Evolutionary conservation across 1,140 invertebrate genomes (phyloP), one percentile per base, ranked within the genome.

Genomic region (Tyrophagus putrescentiae): DNA sequence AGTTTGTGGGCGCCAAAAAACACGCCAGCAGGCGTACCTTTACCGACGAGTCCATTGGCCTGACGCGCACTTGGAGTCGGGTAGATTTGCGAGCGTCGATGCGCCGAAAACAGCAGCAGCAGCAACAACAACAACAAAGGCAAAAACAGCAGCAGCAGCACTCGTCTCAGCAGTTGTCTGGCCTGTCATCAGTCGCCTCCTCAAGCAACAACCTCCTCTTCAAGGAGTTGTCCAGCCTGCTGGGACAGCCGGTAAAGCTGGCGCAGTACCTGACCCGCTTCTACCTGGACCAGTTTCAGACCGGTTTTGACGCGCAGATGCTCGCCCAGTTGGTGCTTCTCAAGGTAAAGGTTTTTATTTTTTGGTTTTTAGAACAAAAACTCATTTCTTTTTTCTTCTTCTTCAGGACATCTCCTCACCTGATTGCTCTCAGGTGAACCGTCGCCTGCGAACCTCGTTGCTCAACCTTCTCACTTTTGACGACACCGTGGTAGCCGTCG

Each of bases 171-270:
- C n/a, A n/a, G n/a, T n/a, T n/a, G n/a, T n/a, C n/a, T n/a, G n/a
- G n/a, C n/a, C n/a, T n/a, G n/a, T n/a, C n/a, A n/a, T n/a, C n/a
- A n/a, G n/a, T n/a, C n/a, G n/a, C n/a, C n/a, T n/a, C n/a, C n/a
- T n/a, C n/a, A n/a, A n/a, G n/a, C n/a, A 48, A 48, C 45, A 48
- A 48, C 31, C 18, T 48, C 31, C 21, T 48, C 7, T 48, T 48
- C 18, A 48, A 48, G 7, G 45, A 48, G 31, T 9, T 48, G 18
- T 9, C 45, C 7, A 48, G 13, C 18, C 31, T 48, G 45, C 21
- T 48, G 7, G 45, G 18, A 7, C 45, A 48, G 7, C 45, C 45
- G 45, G 45, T 48, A 13, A 21, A 48, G 31, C 18, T 48, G 7
- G 7, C 45, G 9, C 7, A 25, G 7, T 48, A 48, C 18, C 31